Evolutionary conservation across 2,113 vertebrate species (phyloP).

Genomic region (Suncus etruscus): DNA sequence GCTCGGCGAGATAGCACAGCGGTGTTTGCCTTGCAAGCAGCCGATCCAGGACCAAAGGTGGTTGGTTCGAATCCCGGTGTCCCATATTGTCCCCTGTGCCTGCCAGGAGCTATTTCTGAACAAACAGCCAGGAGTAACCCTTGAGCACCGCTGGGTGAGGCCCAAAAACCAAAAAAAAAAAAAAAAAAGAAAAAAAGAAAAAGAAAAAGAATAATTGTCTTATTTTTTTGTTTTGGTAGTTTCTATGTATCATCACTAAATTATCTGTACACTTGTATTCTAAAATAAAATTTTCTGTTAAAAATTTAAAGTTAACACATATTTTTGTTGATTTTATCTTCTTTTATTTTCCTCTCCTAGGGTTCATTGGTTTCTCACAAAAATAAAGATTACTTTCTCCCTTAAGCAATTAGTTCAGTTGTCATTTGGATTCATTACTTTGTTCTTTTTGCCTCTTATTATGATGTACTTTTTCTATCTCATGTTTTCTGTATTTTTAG

Average conservation of each 20-base stretch:
- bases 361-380: background rate
- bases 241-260: background rate
- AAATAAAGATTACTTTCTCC: background rate
- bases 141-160: no score
- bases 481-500: background rate
- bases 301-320: background rate
- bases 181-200: no score
- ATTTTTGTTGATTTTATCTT: background rate
- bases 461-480: background rate
- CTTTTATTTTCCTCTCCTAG: background rate
- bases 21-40: no score
- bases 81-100: no score
- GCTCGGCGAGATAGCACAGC: no score
- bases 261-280: background rate
- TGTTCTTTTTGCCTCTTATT: background rate
- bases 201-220: background rate
- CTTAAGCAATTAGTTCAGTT: background rate
- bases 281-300: background rate
- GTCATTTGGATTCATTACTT: background rate
- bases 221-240: background rate
- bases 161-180: no score
- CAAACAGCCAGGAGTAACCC: no score
- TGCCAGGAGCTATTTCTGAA: no score
- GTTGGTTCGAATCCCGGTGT: no score
- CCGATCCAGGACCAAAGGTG: no score